A percentile compares a stretch with the other conserved stretches of the same genome.
Conservation (phyloP, 2,113 vertebrate genomes). For the Lota lota region DNA sequence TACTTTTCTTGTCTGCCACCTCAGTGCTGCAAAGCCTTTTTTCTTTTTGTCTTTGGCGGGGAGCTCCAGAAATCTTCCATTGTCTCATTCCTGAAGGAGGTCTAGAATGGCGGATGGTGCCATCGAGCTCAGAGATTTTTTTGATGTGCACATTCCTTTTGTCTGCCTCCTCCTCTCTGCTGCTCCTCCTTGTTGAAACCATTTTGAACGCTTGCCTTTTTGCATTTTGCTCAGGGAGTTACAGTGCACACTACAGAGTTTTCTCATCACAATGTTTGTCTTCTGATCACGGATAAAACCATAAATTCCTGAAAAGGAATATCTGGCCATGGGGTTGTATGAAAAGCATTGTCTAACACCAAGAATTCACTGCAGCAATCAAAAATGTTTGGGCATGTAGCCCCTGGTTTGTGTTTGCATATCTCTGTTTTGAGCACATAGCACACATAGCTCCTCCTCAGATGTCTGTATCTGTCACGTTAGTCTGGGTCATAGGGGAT, state of each 20-base stretch:
- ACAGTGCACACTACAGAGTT: constrained; percentile 5
- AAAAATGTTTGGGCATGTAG: constrained; percentile 31
- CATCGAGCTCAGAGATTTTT: constrained; percentile 44
- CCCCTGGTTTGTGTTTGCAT: constrained; percentile 41
- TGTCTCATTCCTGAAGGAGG: constrained; percentile 60
- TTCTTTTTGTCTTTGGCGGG: constrained; percentile 9
- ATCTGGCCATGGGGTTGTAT: too few relatives aligned
- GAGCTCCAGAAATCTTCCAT: constrained; percentile 60
- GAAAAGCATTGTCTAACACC: constrained; percentile 21
- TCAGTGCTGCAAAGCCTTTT: not conserved
- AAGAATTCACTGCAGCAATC: constrained; percentile 15
- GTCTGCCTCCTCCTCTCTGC: constrained; percentile 11
- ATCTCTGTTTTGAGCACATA: constrained; percentile 27
- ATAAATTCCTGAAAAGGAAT: too few relatives aligned
- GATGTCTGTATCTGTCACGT: constrained; percentile 7
- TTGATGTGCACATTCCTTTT: constrained; percentile 52
- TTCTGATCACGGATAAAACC: too few relatives aligned
- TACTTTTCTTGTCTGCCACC: constrained; percentile 10
- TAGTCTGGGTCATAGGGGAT: constrained; percentile 44
- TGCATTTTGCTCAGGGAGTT: constrained; percentile 21
- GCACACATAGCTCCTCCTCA: constrained; percentile 3
- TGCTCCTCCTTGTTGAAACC: constrained; percentile 23
- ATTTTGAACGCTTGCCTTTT: constrained; percentile 14
- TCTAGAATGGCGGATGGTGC: constrained; percentile 39
- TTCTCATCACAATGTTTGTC: too few relatives aligned